Evolutionary conservation across 2,797 vertebrate species (phyloP).

Genomic region (Cirrhinus molitorella): DNA sequence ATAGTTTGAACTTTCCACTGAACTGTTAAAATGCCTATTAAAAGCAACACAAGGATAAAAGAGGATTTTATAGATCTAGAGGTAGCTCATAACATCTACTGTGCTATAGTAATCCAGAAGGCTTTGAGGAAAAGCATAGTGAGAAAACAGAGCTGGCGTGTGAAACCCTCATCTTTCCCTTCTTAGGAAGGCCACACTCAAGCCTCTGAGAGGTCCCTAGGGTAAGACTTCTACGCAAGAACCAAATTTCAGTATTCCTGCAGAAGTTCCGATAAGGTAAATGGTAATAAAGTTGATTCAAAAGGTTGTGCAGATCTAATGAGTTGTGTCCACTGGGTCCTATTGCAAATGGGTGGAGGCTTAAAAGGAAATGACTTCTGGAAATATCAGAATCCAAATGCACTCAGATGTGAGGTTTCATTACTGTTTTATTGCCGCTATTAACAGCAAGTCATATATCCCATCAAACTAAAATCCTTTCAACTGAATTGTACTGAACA

Average conservation of each 20-base stretch:
- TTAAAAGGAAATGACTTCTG: slow-evolving; percentile 41
- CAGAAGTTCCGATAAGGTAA: slow-evolving; percentile 18
- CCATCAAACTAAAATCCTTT: neutral
- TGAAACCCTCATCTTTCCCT: slow-evolving; percentile 23
- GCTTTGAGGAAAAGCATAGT: slow-evolving; percentile 12
- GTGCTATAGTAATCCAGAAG: neutral
- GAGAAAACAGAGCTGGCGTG: slow-evolving; percentile 36
- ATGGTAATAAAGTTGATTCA: slow-evolving; percentile 10
- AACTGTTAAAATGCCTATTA: neutral
- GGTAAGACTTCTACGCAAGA: slow-evolving; percentile 46
- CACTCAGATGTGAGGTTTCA: slow-evolving; percentile 23
- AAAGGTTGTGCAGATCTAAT: slow-evolving; percentile 41
- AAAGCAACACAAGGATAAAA: neutral
- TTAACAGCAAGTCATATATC: no score
- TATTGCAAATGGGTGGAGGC: slow-evolving; percentile 25
- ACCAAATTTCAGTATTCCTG: slow-evolving; percentile 30
- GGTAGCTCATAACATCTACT: neutral
- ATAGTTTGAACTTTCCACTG: neutral
- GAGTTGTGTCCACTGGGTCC: slow-evolving; percentile 24
- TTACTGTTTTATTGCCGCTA: neutral
- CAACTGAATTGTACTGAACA: neutral
- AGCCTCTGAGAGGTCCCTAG: slow-evolving; percentile 69
- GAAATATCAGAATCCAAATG: slow-evolving; percentile 34
- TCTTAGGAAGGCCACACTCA: slow-evolving; percentile 63
- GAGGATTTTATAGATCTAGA: neutral